These are phyloP conservation scores for Oreohelix idahoensis DNA, from an alignment of 1,140 invertebrate genomes.

Conservation along the genomic window DNA sequence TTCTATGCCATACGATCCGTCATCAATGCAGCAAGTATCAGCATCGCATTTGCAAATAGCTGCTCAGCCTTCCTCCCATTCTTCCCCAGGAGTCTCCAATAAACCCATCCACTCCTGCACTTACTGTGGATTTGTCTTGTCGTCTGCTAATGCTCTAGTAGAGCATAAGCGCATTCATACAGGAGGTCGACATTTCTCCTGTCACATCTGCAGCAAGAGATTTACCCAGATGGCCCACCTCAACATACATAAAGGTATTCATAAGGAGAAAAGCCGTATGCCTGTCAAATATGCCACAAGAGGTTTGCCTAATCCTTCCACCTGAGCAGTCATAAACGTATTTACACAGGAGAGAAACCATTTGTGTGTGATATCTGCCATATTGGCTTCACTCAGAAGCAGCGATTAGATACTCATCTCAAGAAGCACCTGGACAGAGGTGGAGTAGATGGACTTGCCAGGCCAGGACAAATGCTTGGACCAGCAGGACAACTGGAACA, in stretches of 20 bases:
- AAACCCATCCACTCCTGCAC: constrained; percentile 34
- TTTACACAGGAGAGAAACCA: constrained; percentile 54
- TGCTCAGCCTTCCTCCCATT: background rate
- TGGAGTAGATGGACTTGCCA: background rate
- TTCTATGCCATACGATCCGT: constrained; percentile 34
- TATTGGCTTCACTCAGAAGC: constrained; percentile 49
- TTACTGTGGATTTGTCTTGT: constrained; percentile 37
- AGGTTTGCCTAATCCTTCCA: constrained; percentile 53
- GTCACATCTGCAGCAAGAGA: constrained; percentile 53
- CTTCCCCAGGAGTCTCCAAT: background rate
- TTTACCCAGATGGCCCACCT: constrained; percentile 56
- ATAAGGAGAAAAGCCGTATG: constrained; percentile 53
- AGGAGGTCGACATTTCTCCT: constrained; percentile 49
- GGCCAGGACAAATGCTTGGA: background rate
- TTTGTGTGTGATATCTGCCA: constrained; percentile 53
- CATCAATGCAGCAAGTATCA: constrained; percentile 2
- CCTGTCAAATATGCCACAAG: constrained; percentile 50
- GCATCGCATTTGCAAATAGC: constrained; percentile 1
- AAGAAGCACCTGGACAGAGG: constrained; percentile 19
- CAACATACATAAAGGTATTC: constrained; percentile 50
- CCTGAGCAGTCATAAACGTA: constrained; percentile 49
- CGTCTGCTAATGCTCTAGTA: constrained; percentile 43
- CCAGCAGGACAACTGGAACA: background rate
- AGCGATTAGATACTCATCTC: constrained; percentile 44
- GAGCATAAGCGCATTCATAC: constrained; percentile 50